Conservation (phyloP, 2,797 vertebrate genomes). For the Galagoides demidoff region DNA sequence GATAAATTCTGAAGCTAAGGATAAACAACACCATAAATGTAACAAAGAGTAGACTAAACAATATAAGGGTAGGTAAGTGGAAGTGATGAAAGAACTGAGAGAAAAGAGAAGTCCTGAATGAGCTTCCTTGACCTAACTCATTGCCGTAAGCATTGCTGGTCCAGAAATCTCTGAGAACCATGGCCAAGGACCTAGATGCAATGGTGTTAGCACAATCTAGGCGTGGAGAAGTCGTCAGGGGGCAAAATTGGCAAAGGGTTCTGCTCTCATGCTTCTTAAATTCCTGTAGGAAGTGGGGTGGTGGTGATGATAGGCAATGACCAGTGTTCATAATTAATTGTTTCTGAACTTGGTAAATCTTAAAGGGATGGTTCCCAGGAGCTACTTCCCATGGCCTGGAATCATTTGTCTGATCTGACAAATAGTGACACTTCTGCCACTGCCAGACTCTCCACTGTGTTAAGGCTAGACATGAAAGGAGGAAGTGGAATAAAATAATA, state of each 20-base stretch:
- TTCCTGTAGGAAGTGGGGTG: background rate
- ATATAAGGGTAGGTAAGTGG: background rate
- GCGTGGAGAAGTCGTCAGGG: background rate
- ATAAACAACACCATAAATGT: background rate
- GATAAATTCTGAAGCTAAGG: background rate
- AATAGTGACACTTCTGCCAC: background rate
- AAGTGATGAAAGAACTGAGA: background rate
- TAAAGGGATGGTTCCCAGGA: background rate
- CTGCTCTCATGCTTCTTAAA: background rate
- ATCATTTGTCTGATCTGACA: background rate
- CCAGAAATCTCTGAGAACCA: background rate
- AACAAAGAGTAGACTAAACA: background rate
- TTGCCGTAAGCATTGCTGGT: no score
- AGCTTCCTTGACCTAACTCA: background rate
- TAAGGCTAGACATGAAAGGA: background rate
- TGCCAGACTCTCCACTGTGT: background rate
- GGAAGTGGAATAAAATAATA: background rate
- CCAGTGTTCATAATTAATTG: background rate
- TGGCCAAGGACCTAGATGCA: rapidly evolving
- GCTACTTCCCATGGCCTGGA: background rate
- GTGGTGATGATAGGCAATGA: background rate
- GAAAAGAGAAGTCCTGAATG: background rate
- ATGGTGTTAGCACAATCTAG: background rate
- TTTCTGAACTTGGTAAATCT: background rate
- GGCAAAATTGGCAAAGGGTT: background rate